phyloP scores from a whole-genome alignment of 2,113 vertebrate species.

The Nannospalax galili region DNA sequence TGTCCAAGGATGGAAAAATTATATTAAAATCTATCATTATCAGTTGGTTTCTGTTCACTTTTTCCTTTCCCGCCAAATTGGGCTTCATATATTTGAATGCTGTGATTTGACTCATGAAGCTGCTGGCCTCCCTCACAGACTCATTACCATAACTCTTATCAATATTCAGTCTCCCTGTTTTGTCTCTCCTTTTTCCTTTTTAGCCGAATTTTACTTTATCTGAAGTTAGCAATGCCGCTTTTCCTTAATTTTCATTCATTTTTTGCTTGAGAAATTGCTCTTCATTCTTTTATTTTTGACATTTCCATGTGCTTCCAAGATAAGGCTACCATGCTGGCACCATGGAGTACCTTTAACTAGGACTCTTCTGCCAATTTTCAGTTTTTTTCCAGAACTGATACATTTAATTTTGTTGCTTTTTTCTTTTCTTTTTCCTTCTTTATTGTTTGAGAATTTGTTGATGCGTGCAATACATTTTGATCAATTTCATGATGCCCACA shows the following conservation, averaged over 20 bases:
- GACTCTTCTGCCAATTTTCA: neutral
- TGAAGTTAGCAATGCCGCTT: conserved; percentile 40
- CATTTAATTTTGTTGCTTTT: neutral
- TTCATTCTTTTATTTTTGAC: conserved; percentile 49
- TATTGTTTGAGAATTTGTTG: neutral
- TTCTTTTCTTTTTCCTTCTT: neutral
- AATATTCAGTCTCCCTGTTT: neutral
- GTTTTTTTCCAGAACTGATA: neutral
- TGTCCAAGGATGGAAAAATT: neutral
- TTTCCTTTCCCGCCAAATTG: conserved; percentile 21
- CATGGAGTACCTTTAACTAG: conserved; percentile 1
- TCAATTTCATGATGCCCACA: no score
- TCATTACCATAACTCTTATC: conserved; percentile 20
- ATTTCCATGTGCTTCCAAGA: conserved; percentile 10
- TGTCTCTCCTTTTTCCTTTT: conserved; percentile 29
- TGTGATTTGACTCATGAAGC: neutral
- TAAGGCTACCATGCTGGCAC: conserved; percentile 4
- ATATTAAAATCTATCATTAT: neutral
- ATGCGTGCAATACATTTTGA: no score
- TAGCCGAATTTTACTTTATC: neutral
- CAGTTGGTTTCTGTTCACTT: conserved; percentile 31
- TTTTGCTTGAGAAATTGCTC: conserved; percentile 45
- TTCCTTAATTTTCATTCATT: conserved; percentile 40
- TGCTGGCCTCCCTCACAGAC: neutral
- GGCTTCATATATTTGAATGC: conserved; percentile 5